Conservation (phyloP, 2,113 vertebrate species). For the Hyla sarda region DNA sequence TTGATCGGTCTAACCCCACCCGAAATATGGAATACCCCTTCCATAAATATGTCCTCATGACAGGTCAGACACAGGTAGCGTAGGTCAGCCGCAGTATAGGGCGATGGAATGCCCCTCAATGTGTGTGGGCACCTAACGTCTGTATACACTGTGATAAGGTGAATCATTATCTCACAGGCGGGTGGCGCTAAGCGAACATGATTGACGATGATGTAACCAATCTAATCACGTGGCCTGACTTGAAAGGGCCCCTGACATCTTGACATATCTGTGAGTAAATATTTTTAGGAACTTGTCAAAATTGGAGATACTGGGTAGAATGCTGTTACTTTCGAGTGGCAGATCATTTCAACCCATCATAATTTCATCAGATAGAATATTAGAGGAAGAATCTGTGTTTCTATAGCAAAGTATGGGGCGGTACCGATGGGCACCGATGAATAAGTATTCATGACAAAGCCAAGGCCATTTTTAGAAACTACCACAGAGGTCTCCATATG, state of each 20-base stretch:
- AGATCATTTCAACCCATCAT: background rate
- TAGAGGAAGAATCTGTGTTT: background rate
- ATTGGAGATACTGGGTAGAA: background rate
- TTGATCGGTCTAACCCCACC: too few species aligned
- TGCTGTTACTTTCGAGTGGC: background rate
- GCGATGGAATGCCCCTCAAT: background rate
- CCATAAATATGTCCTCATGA: too few species aligned
- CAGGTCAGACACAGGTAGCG: background rate
- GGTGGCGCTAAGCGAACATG: background rate
- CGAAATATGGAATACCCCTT: too few species aligned
- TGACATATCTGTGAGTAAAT: background rate
- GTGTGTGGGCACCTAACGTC: background rate
- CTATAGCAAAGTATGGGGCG: too few species aligned
- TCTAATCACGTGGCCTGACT: background rate
- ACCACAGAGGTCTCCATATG: too few species aligned
- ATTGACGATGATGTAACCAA: background rate
- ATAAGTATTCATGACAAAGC: too few species aligned
- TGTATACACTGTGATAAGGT: slow-evolving; percentile 35
- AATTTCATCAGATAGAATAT: background rate
- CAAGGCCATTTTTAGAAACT: too few species aligned
- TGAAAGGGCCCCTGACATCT: background rate
- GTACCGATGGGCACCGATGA: too few species aligned
- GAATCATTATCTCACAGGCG: slow-evolving; percentile 26
- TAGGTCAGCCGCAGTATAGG: background rate
- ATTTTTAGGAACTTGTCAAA: background rate